Conservation (phyloP, 2,888 invertebrate genomes). For the Agrochola litura region DNA sequence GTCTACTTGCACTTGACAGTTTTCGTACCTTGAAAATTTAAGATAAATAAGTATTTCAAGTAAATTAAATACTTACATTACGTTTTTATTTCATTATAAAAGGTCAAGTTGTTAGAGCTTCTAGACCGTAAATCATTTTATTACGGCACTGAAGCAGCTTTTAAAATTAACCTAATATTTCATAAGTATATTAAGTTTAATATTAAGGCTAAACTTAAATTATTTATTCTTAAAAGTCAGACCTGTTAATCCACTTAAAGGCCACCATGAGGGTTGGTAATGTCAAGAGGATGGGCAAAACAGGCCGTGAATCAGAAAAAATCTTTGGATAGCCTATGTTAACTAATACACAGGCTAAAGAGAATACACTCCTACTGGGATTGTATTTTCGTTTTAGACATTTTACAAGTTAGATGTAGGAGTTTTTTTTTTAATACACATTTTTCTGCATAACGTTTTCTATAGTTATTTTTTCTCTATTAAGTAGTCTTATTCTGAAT, state of each 20-base stretch:
- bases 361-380: not conserved
- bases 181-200: not conserved
- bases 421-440: no score
- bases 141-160: conserved; percentile 2
- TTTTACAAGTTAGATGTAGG: not conserved
- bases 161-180: conserved; percentile 15
- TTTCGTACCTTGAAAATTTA: not conserved
- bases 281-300: not conserved
- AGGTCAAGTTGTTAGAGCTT: conserved; percentile 9
- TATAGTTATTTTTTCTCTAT: not conserved
- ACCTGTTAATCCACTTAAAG: not conserved
- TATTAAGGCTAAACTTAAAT: not conserved
- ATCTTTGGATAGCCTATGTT: not conserved
- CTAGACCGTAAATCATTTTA: conserved; percentile 26
- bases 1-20: not conserved
- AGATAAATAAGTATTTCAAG: not conserved
- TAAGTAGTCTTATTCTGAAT: not conserved
- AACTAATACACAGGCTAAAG: not conserved
- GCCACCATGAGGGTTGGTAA: not conserved
- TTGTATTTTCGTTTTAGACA: not conserved
- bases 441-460: no score
- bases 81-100: conserved; percentile 23
- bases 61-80: not conserved
- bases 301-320: not conserved
- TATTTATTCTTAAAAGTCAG: not conserved